Evolutionary conservation across 2,797 vertebrate species (phyloP).

Genomic region (Onychomys arenicola): DNA sequence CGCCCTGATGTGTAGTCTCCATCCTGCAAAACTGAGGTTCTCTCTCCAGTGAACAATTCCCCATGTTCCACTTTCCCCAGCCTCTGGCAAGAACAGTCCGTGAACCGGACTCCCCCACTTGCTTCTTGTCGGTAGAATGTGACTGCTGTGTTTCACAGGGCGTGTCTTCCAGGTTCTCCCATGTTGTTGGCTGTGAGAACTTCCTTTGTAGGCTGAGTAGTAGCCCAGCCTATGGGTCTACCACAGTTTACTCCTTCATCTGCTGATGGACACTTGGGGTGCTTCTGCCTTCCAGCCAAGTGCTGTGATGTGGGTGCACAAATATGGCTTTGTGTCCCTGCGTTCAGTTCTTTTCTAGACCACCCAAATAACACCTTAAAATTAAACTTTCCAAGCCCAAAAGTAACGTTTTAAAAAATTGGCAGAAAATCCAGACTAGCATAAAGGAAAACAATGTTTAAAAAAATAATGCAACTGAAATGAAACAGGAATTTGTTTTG

Average conservation of each 20-base stretch:
- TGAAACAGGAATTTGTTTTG: neutral
- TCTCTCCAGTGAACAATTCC: rapidly evolving
- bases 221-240: rapidly evolving
- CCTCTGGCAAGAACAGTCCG: neutral
- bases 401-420: constrained; percentile 17
- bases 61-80: rapidly evolving
- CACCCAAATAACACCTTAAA: constrained; percentile 6
- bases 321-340: neutral
- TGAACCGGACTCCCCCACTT: neutral
- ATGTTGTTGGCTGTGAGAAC: neutral
- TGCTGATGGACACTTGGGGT: rapidly evolving
- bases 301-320: rapidly evolving
- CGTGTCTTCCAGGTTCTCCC: neutral
- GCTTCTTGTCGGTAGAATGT: neutral
- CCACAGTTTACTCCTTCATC: neutral
- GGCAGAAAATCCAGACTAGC: constrained; percentile 23
- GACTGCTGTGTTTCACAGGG: too few species aligned
- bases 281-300: neutral
- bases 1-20: neutral
- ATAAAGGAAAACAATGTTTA: constrained; percentile 32
- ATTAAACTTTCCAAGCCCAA: constrained; percentile 40
- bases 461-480: neutral
- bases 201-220: neutral
- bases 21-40: neutral
- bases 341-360: neutral